phyloP scores from a whole-genome alignment of 2,113 vertebrate species.

The Istiophorus platypterus region DNA sequence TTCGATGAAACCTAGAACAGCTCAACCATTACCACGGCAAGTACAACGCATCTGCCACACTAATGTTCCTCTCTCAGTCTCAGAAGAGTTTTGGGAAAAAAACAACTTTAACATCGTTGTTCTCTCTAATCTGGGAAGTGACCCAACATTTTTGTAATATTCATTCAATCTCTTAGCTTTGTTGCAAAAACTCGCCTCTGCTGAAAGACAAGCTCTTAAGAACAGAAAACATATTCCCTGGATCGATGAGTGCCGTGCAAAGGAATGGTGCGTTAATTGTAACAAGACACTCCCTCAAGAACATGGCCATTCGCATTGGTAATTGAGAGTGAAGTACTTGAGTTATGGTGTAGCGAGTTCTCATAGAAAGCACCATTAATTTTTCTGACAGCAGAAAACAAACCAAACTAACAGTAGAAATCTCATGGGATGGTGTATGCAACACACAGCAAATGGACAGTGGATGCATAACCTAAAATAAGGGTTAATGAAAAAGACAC shows the following conservation, averaged over 20 bases:
- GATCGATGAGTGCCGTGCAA: slow-evolving; percentile 43
- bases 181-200: slow-evolving; percentile 43
- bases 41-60: slow-evolving; percentile 41
- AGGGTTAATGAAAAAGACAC: no score
- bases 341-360: slow-evolving; percentile 54
- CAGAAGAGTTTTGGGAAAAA: slow-evolving; percentile 20
- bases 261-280: slow-evolving; percentile 59
- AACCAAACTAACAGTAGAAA: slow-evolving; percentile 36
- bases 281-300: slow-evolving; percentile 76
- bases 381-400: slow-evolving; percentile 66
- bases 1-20: slow-evolving; percentile 11
- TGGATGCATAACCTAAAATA: slow-evolving; percentile 9
- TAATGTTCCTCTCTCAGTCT: slow-evolving; percentile 49
- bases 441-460: slow-evolving; percentile 19
- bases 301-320: slow-evolving; percentile 70
- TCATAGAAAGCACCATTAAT: slow-evolving; percentile 66
- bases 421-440: slow-evolving; percentile 48
- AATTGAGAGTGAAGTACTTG: slow-evolving; percentile 72
- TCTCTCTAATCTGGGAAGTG: slow-evolving; percentile 74
- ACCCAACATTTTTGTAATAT: slow-evolving; percentile 62
- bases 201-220: slow-evolving; percentile 67
- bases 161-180: slow-evolving; percentile 56
- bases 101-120: slow-evolving; percentile 55
- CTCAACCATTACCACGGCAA: slow-evolving; percentile 22
- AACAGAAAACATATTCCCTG: slow-evolving; percentile 66